Evolutionary conservation across 35 echinoderm and acorn worm species (phyloP).

Genomic region (Ophioderma brevispina): DNA sequence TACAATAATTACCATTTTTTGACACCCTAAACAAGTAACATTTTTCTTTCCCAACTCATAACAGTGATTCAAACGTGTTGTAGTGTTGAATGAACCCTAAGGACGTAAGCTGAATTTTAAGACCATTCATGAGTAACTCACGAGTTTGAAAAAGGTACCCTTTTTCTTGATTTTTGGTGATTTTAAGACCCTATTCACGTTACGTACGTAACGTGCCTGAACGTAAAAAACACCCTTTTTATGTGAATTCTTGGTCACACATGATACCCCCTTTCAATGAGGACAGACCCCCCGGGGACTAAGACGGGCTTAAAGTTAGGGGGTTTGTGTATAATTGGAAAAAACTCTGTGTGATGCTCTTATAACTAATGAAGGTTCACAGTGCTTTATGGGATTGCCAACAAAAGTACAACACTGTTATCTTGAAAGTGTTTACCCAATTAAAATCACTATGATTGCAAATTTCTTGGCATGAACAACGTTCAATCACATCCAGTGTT

Average conservation of each 20-base stretch:
- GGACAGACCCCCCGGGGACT: slow-evolving; percentile 3
- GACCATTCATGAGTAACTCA: background rate
- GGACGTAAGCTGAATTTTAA: slow-evolving; percentile 17
- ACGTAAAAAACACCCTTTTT: background rate
- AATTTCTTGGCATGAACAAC: too few relatives aligned
- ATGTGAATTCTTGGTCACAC: slow-evolving; percentile 7
- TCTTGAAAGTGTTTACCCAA: too few relatives aligned
- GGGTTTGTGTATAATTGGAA: too few relatives aligned
- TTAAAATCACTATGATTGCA: too few relatives aligned
- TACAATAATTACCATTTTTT: background rate
- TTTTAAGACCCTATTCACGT: slow-evolving; percentile 12
- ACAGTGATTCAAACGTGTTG: background rate
- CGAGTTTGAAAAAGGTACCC: slow-evolving; percentile 1
- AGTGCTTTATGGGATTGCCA: too few relatives aligned
- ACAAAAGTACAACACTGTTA: too few relatives aligned
- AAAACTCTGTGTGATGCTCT: too few relatives aligned
- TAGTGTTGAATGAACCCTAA: slow-evolving; percentile 2
- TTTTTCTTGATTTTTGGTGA: slow-evolving; percentile 21
- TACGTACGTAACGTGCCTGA: background rate
- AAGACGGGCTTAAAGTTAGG: too few relatives aligned
- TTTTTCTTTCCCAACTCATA: too few relatives aligned
- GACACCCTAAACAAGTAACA: background rate
- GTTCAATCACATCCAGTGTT: too few relatives aligned
- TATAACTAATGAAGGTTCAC: too few relatives aligned
- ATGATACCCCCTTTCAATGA: background rate